Conservation (phyloP, 2,113 vertebrate genomes). For the Brachionichthys hirsutus region DNA sequence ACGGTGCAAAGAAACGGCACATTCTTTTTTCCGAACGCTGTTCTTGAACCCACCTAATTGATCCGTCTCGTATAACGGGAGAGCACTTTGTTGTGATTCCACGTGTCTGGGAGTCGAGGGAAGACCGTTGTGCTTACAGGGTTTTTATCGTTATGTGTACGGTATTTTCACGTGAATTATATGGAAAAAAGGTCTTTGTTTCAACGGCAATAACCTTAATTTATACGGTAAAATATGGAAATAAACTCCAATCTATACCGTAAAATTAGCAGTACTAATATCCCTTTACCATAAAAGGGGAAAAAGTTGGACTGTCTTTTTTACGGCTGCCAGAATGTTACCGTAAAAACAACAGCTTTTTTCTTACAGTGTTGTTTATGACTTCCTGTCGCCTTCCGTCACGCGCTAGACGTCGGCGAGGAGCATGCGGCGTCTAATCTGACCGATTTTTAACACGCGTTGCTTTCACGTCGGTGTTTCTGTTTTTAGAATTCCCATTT, state of each 20-base stretch:
- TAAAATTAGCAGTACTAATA: too few relatives aligned
- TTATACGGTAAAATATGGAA: too few relatives aligned
- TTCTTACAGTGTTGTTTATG: conserved; percentile 57
- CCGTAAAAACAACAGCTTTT: too few relatives aligned
- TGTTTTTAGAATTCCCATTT: not conserved
- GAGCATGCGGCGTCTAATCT: conserved; percentile 13
- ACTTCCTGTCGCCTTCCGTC: conserved; percentile 49
- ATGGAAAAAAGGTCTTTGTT: too few relatives aligned
- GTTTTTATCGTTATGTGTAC: too few relatives aligned
- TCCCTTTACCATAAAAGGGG: too few relatives aligned
- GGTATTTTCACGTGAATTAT: too few relatives aligned
- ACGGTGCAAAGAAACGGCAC: conserved; percentile 44
- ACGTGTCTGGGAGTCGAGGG: conserved; percentile 31
- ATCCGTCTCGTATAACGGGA: conserved; percentile 50
- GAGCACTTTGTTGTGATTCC: conserved; percentile 21
- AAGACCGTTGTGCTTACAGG: conserved; percentile 30
- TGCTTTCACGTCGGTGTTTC: conserved; percentile 3
- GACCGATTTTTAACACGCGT: conserved; percentile 3
- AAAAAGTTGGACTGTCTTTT: too few relatives aligned
- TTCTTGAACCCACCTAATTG: conserved; percentile 60
- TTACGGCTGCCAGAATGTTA: too few relatives aligned
- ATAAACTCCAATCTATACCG: too few relatives aligned
- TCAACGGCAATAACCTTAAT: too few relatives aligned
- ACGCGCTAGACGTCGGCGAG: conserved; percentile 1
- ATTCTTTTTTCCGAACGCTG: conserved; percentile 24